These are phyloP conservation scores for Poeciliopsis retropinna DNA, from an alignment of 2,113 vertebrate species.

Conservation along the genomic window DNA sequence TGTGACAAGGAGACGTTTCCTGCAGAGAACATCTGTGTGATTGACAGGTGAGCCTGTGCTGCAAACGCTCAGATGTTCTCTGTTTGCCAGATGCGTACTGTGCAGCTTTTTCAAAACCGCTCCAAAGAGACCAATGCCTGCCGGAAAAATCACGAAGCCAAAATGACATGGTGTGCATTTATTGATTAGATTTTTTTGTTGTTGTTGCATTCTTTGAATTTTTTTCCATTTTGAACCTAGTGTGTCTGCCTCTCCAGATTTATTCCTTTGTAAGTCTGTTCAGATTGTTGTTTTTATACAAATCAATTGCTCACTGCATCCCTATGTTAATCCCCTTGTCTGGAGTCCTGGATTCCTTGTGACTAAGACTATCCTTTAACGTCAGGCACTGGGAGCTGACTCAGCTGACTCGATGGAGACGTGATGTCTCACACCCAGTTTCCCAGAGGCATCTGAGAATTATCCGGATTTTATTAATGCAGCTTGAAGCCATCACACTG, in stretches of 20 bases:
- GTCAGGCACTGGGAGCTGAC: conserved; percentile 31
- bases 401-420: conserved; percentile 54
- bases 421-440: conserved; percentile 52
- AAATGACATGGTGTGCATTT: conserved; percentile 64
- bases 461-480: conserved; percentile 36
- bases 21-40: conserved; percentile 49
- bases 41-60: conserved; percentile 65
- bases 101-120: neutral
- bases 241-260: conserved; percentile 4
- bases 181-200: conserved; percentile 41
- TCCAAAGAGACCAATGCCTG: neutral
- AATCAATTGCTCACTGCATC: conserved; percentile 7
- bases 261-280: neutral
- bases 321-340: conserved; percentile 22
- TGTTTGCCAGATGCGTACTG: conserved; percentile 44
- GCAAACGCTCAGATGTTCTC: conserved; percentile 52
- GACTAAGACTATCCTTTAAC: conserved; percentile 22
- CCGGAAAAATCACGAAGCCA: conserved; percentile 52
- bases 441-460: conserved; percentile 53
- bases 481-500: neutral
- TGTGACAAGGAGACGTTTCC: conserved; percentile 46
- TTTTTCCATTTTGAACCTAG: conserved; percentile 25
- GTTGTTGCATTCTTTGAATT: conserved; percentile 13
- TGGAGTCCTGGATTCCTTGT: conserved; percentile 14
- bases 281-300: neutral